These are phyloP conservation scores for Salvelinus alpinus DNA, from an alignment of 2,113 vertebrate genomes.

Conservation along the genomic window DNA sequence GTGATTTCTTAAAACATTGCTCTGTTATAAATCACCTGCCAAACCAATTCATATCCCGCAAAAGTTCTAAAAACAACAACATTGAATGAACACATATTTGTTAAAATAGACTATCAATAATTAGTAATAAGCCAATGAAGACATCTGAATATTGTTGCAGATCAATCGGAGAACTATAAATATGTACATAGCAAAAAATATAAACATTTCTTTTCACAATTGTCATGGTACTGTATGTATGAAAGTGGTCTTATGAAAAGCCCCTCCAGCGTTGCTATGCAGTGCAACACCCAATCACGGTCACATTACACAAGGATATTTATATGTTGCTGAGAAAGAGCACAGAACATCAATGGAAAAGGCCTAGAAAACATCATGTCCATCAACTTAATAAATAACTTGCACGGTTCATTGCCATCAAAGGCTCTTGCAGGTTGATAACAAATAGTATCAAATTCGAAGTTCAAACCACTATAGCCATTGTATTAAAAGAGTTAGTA, in stretches of 20 bases:
- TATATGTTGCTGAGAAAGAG: constrained; percentile 41
- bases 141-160: constrained; percentile 9
- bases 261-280: not conserved
- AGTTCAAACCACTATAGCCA: no score
- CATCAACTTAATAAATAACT: no score
- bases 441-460: no score
- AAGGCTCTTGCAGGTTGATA: no score
- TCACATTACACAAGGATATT: constrained; percentile 31
- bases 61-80: no score
- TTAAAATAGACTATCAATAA: constrained; percentile 11
- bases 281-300: constrained; percentile 20
- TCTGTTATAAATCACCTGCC: no score
- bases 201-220: constrained; percentile 24
- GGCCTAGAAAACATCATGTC: no score
- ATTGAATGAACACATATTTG: no score
- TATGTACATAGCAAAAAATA: constrained; percentile 30
- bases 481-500: not conserved
- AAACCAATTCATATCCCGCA: no score
- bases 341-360: constrained; percentile 15
- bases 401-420: no score
- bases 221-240: constrained; percentile 14
- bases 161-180: constrained; percentile 22
- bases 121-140: constrained; percentile 4
- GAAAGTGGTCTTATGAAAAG: no score
- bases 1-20: no score